phyloP scores from a whole-genome alignment of 2,113 vertebrate species.

The Gymnobelideus leadbeateri region DNA sequence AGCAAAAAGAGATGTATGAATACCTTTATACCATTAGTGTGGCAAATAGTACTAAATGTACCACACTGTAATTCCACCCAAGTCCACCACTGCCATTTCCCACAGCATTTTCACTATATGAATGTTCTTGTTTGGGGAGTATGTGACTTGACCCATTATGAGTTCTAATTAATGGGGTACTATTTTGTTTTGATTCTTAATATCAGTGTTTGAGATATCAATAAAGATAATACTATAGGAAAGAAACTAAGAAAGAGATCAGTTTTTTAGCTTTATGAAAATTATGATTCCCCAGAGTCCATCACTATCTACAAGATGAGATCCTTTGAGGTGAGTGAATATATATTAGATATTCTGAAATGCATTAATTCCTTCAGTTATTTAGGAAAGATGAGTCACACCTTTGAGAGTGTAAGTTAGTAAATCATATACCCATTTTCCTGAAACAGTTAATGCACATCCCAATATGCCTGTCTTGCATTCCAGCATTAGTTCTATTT shows the following conservation, averaged over 20 bases:
- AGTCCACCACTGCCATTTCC: background rate
- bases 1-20: background rate
- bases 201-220: background rate
- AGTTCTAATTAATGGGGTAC: background rate
- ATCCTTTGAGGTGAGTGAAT: slow-evolving; percentile 17
- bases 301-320: background rate
- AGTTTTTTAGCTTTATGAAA: background rate
- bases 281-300: background rate
- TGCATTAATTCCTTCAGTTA: slow-evolving; percentile 17
- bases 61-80: background rate
- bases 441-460: slow-evolving; percentile 27
- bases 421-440: background rate
- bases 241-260: background rate
- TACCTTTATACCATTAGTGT: background rate
- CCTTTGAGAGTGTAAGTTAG: slow-evolving; percentile 9
- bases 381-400: slow-evolving; percentile 17
- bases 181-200: background rate
- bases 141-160: background rate
- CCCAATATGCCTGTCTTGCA: slow-evolving; percentile 2
- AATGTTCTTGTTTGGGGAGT: background rate
- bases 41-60: background rate
- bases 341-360: slow-evolving; percentile 33
- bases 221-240: background rate
- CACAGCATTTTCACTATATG: background rate
- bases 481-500: slow-evolving; percentile 13